Conservation (phyloP, 1,140 invertebrate genomes). For the Mya arenaria region DNA sequence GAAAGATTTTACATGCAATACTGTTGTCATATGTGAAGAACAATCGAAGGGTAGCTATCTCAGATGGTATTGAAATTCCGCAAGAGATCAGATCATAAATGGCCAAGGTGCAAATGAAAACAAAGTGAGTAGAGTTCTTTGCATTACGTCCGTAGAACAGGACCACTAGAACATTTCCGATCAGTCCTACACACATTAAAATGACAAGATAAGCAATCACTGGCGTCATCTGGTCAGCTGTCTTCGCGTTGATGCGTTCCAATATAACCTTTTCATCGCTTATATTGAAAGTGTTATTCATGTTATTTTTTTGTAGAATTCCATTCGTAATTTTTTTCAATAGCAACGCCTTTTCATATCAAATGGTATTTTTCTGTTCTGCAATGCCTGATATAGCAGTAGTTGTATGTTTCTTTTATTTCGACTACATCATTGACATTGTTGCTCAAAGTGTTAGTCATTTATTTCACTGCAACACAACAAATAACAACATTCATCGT, state of each 20-base stretch:
- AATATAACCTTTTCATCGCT: background rate
- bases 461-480: too few relatives aligned
- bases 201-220: background rate
- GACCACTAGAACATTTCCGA: background rate
- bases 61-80: background rate
- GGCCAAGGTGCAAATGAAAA: background rate
- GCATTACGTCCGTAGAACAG: background rate
- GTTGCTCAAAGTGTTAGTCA: too few relatives aligned
- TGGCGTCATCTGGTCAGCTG: background rate
- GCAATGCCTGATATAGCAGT: too few relatives aligned
- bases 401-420: too few relatives aligned
- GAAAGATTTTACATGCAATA: constrained; percentile 53
- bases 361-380: too few relatives aligned
- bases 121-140: background rate
- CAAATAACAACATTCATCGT: too few relatives aligned
- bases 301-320: too few relatives aligned
- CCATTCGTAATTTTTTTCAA: too few relatives aligned
- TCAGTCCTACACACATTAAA: background rate
- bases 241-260: background rate
- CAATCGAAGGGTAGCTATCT: background rate
- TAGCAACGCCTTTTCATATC: too few relatives aligned
- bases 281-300: background rate
- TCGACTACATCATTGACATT: too few relatives aligned
- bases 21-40: constrained; percentile 52
- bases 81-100: background rate